Evolutionary conservation across 2,113 vertebrate species (phyloP), one percentile per base, ranked within the genome.

Genomic region (Anguilla japonica): DNA sequence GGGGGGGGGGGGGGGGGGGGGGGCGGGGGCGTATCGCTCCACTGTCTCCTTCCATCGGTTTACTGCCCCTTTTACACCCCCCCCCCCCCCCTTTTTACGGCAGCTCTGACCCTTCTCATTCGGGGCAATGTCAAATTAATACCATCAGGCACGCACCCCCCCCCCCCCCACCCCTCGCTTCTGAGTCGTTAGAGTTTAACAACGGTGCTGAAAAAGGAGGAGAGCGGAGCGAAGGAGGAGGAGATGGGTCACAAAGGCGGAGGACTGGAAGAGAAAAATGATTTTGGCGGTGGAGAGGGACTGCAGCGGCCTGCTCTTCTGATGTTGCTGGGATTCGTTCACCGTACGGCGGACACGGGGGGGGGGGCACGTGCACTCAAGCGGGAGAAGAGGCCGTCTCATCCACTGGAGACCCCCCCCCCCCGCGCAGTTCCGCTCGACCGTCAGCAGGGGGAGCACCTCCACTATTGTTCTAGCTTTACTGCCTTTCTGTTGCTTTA

Each of bases 391-490:
- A 92, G 90, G 87, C 91, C 94, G 89, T 92, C 92, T 88, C 92
- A 89, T n/a, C 87, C 85, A 29, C 41, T 88, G 81, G 82, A 93
- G 87, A 85, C 90, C 85, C 34, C 34, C 34, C 34, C 34, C 34
- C 34, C 34, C 34, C 34, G 89, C 90, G 92, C 92, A 94, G 96
- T 96, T 97, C 93, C 96, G 91, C 84, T 79, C 84, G 93, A 91
- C 88, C 91, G 96, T 94, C 98, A 97, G 97, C 94, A 99, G 98
- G 96, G 98, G 98, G 98, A 98, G 97, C 96, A 95, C 94, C 97
- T 95, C 97, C 95, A 96, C 98, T 97, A 95, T 96, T 95, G 95
- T 96, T 97, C 92, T 92, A 83, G 91, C 87, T 26, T 26, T 91
- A 92, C 71, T 50, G 11, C 29, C 41, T 90, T 82, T 85, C 34